phyloP scores from a whole-genome alignment of 2,113 vertebrate genomes.

The Mesitornis unicolor region DNA sequence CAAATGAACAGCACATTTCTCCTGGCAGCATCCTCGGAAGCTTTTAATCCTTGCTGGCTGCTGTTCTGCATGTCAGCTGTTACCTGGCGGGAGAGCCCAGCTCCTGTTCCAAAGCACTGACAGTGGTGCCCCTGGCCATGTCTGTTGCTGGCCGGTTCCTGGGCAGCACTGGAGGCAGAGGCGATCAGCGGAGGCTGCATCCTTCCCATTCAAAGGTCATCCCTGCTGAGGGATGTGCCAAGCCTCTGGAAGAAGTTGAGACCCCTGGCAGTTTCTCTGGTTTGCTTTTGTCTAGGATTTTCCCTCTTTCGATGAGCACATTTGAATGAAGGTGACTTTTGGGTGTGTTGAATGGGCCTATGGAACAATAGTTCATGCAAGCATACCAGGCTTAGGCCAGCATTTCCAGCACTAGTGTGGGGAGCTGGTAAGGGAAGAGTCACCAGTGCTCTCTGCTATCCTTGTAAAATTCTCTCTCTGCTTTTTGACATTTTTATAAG shows the following conservation, averaged over 20 bases:
- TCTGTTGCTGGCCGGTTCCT: background rate
- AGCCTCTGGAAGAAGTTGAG: background rate
- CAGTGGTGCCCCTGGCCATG: fast-evolving
- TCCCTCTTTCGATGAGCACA: background rate
- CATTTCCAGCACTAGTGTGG: background rate
- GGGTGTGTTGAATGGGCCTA: background rate
- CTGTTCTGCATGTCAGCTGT: background rate
- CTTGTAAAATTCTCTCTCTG: background rate
- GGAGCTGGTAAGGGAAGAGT: background rate
- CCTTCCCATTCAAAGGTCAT: background rate
- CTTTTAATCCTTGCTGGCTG: background rate
- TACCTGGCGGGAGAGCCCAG: background rate
- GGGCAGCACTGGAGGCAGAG: background rate
- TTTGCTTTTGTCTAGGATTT: background rate
- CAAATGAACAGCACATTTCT: background rate
- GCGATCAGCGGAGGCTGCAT: fast-evolving
- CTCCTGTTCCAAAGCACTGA: background rate
- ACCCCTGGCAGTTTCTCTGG: background rate
- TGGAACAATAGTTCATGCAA: background rate
- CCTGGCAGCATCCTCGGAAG: background rate
- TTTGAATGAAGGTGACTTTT: background rate
- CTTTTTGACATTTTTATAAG: background rate
- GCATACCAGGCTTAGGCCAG: fast-evolving
- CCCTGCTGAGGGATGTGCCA: background rate
- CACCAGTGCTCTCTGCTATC: background rate